Base-by-base conservation (phyloP, 2,113 vertebrate genomes). In the Hassar affinis region DNA sequence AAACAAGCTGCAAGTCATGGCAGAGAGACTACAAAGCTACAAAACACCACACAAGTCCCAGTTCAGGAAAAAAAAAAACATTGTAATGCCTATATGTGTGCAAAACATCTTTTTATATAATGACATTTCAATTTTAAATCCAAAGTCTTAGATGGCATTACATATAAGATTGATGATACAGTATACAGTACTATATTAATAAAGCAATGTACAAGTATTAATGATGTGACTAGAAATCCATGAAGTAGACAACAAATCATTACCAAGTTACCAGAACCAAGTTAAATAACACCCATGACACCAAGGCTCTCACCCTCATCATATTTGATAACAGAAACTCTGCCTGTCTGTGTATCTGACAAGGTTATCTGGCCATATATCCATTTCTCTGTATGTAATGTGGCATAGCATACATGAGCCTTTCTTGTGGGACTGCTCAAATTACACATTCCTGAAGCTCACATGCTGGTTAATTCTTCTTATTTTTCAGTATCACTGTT, bases 1-100 rank as follows among this genome's bases (percentile, higher is more conserved):
- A 78, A 68, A 69, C 75, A 78, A 84, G 69, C 49, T 78, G 75
- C 82, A 84, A 69, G 75, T 78, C 82, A 78, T 56, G 82, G 6
- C 38, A 57, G 33, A 52, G 2, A 27, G 14, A 33, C 38, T 14
- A 42, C 74, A 45, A 52, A 42, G 33, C 5, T 47, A 3, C 62
- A n/a, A 27, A 59, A 22, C 54, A 47, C 25, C 35, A 74, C 45
- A 27, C n/a, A 56, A 49, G n/a, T 75, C 27, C 27, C 25, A 75
- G 17, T 20, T 30, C 15, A 51, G 5, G 6, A 7, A 4, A 42
- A 10, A 30, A 51, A 71, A 27, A 49, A 14, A 12, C 9, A 45
- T 45, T 71, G 25, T 45, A 72, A 47, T 72, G 9, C 6, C 10
- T 47, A 45, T 47, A 7, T 49, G n/a, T 49, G 22, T 74, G 42